Conservation (phyloP, 2,113 vertebrate species). For the Malurus melanocephalus region DNA sequence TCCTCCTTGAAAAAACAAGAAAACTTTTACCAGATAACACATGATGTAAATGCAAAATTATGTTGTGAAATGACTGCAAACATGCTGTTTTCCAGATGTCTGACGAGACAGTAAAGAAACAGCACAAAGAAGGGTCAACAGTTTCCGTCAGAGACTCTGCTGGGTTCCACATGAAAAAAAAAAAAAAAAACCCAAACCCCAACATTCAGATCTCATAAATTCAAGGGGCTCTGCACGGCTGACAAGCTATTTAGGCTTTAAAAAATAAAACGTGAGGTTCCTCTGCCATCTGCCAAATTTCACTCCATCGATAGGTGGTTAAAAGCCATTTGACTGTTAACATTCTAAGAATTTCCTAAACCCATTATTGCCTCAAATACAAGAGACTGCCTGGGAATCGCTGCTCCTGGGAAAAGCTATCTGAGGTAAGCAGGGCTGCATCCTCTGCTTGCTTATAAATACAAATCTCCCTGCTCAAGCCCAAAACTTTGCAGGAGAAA, state of each 20-base stretch:
- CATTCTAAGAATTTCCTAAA: slow-evolving; percentile 68
- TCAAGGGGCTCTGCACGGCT: slow-evolving; percentile 70
- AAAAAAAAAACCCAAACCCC: slow-evolving; percentile 17
- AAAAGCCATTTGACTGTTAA: slow-evolving; percentile 70
- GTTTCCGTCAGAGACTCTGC: slow-evolving; percentile 79
- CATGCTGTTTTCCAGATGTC: slow-evolving; percentile 95
- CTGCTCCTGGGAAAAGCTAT: background rate
- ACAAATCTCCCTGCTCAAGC: background rate
- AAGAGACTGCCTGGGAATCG: background rate
- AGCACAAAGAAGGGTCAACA: slow-evolving; percentile 73
- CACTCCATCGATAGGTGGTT: slow-evolving; percentile 74
- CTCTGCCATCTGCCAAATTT: slow-evolving; percentile 69
- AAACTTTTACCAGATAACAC: slow-evolving; percentile 83
- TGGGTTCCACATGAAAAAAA: slow-evolving; percentile 70
- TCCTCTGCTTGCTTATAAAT: background rate
- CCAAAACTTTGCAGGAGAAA: background rate
- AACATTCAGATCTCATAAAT: slow-evolving; percentile 57
- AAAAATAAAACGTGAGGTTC: slow-evolving; percentile 59
- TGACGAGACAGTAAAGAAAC: slow-evolving; percentile 78
- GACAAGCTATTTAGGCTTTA: slow-evolving; percentile 74
- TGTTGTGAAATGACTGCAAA: slow-evolving; percentile 81
- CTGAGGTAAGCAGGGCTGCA: background rate
- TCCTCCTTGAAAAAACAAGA: slow-evolving; percentile 41
- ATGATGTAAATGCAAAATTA: slow-evolving; percentile 89
- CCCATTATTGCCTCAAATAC: slow-evolving; percentile 20